These are phyloP conservation scores for Fukomys damarensis DNA, from an alignment of 2,113 vertebrate species.

Conservation along the genomic window DNA sequence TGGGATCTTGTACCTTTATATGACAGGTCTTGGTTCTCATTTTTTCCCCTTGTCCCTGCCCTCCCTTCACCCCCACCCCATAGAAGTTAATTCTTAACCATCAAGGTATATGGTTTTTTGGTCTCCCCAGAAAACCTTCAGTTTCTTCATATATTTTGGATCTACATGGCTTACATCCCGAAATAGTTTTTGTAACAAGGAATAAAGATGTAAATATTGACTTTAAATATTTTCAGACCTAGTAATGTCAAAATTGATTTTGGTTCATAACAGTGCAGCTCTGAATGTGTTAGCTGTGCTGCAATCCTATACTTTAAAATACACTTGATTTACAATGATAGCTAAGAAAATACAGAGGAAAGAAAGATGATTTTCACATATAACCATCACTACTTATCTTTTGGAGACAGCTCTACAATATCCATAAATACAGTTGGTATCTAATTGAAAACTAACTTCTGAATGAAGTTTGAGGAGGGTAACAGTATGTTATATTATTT, in stretches of 20 bases:
- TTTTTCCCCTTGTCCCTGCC: too few species aligned
- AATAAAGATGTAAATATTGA: not conserved
- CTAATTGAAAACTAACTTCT: not conserved
- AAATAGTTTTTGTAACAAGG: slow-evolving; percentile 10
- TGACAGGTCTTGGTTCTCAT: too few species aligned
- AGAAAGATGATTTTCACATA: not conserved
- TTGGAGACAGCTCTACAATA: not conserved
- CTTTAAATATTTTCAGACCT: not conserved
- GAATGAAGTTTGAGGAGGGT: not conserved
- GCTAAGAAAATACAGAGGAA: not conserved
- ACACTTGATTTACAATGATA: not conserved
- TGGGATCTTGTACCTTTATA: too few species aligned
- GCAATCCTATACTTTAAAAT: not conserved
- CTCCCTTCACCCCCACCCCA: too few species aligned
- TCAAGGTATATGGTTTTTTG: not conserved
- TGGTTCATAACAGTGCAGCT: not conserved
- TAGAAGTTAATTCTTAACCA: not conserved
- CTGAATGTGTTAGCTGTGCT: not conserved
- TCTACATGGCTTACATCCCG: not conserved
- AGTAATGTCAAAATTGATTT: not conserved
- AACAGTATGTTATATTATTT: slow-evolving; percentile 24
- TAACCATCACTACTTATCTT: not conserved
- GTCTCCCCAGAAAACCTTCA: not conserved
- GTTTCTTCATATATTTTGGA: not conserved
- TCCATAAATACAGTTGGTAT: not conserved